Evolutionary conservation across 1,140 invertebrate species (phyloP).

Genomic region (Nylanderia fulva): DNA sequence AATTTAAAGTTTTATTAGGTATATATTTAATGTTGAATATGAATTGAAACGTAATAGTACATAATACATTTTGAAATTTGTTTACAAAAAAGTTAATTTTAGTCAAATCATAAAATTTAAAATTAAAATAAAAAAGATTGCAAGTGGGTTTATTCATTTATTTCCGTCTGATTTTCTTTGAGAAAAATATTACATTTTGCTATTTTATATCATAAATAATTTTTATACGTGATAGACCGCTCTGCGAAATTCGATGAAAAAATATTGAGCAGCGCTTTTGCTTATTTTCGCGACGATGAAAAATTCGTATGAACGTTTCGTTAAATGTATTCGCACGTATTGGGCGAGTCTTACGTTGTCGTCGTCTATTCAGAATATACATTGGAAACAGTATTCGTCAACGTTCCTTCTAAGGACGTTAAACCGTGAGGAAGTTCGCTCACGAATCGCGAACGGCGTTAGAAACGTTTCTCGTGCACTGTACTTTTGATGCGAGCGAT

Average conservation of each 20-base stretch:
- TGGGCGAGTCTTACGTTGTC: constrained; percentile 27
- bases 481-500: constrained; percentile 60
- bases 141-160: constrained; percentile 33
- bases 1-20: constrained; percentile 24
- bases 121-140: constrained; percentile 38
- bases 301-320: neutral
- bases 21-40: constrained; percentile 30
- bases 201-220: neutral
- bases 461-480: constrained; percentile 58
- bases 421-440: constrained; percentile 53
- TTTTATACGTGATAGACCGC: neutral
- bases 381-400: constrained; percentile 55
- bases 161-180: constrained; percentile 20
- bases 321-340: constrained; percentile 19
- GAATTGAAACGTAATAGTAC: neutral
- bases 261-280: neutral
- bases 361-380: constrained; percentile 44
- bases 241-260: neutral
- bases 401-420: constrained; percentile 57
- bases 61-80: constrained; percentile 15
- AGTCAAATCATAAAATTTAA: constrained; percentile 44
- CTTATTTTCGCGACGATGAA: constrained; percentile 8
- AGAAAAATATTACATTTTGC: constrained; percentile 19
- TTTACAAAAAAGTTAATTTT: constrained; percentile 24
- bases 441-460: constrained; percentile 44